Conservation (phyloP, 2,888 invertebrate species). For the Phyto melanocephala region DNA sequence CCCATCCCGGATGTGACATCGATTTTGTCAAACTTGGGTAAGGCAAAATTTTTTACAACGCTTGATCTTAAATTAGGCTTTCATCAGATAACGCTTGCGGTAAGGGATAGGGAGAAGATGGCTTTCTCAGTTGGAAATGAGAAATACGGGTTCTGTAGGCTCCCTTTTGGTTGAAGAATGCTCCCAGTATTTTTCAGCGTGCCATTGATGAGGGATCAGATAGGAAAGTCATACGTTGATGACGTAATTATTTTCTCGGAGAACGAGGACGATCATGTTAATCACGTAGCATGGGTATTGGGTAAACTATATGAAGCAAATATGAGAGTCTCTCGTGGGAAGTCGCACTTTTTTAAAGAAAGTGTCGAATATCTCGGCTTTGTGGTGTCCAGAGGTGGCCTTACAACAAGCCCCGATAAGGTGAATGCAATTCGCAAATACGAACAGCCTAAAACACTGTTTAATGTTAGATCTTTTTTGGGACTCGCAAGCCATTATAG, state of each 20-base stretch:
- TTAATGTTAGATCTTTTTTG: constrained; percentile 28
- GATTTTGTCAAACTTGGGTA: too few relatives aligned
- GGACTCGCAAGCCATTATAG: not conserved
- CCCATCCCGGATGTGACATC: too few relatives aligned
- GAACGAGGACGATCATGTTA: constrained; percentile 29
- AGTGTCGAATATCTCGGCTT: constrained; percentile 26
- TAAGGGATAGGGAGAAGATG: constrained; percentile 6
- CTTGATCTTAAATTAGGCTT: constrained; percentile 16
- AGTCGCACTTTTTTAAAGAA: constrained; percentile 51
- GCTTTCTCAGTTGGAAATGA: constrained; percentile 33
- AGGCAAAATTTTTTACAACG: too few relatives aligned
- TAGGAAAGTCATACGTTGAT: constrained; percentile 34
- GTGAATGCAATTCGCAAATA: constrained; percentile 10
- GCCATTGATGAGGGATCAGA: constrained; percentile 39
- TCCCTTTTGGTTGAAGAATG: constrained; percentile 50
- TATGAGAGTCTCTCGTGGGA: constrained; percentile 54
- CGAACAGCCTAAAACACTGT: constrained; percentile 5
- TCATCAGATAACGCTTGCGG: not conserved
- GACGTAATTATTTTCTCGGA: constrained; percentile 48
- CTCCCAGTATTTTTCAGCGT: constrained; percentile 38
- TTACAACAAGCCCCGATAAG: constrained; percentile 30
- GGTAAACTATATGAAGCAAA: constrained; percentile 43
- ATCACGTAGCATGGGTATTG: constrained; percentile 44
- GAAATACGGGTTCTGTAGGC: constrained; percentile 59
- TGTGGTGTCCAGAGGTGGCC: too few relatives aligned